phyloP scores from a whole-genome alignment of 23 tunicate genomes.

The Phallusia fumigata region DNA sequence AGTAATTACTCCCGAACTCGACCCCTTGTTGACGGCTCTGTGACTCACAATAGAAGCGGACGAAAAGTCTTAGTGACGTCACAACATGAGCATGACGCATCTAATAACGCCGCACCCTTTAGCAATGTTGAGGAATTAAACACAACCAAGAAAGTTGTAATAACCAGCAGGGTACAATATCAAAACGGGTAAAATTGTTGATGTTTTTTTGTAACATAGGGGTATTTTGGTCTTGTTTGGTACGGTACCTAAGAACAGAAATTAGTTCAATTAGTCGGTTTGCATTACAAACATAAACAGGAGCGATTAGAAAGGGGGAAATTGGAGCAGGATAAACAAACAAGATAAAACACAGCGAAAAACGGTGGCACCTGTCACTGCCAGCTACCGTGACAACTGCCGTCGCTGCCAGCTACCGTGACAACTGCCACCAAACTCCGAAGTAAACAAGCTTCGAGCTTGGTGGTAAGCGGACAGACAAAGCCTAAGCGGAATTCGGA shows the following conservation, averaged over 20 bases:
- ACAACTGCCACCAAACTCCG: background rate
- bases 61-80: background rate
- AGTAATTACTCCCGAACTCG: background rate
- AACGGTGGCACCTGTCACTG: background rate
- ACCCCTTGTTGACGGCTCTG: background rate
- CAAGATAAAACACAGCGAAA: background rate
- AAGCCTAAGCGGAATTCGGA: constrained; percentile 10
- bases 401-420: background rate
- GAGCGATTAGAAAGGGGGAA: background rate
- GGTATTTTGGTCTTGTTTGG: no score
- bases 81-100: background rate
- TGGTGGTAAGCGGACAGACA: background rate
- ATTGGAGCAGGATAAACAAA: background rate
- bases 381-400: background rate
- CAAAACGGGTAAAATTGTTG: no score
- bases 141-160: no score
- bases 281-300: background rate
- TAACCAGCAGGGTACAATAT: no score
- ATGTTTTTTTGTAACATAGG: no score
- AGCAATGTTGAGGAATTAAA: no score
- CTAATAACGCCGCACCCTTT: background rate
- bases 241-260: no score
- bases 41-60: background rate
- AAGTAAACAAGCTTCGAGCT: background rate
- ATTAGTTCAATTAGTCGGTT: background rate